Percentiles rank a stretch among this genome's conserved stretches.
Conservation (phyloP, 23 tunicate species). For the Botrylloides violaceus region DNA sequence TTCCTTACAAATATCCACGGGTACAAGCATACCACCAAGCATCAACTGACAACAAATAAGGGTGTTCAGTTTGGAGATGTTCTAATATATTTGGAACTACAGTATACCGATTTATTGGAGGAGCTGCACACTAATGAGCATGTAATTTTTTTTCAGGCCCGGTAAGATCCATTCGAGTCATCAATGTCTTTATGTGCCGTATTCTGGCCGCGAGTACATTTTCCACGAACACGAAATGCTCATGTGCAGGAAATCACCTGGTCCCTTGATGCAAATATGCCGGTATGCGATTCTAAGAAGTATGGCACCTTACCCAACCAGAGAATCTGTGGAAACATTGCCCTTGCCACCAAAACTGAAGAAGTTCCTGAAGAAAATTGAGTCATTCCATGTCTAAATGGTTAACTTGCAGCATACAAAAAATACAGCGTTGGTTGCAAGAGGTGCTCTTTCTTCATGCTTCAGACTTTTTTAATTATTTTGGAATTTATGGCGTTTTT, state of each 20-base stretch:
- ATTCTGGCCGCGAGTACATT: conserved; percentile 8
- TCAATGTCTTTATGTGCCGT: conserved; percentile 10
- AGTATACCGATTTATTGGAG: no score
- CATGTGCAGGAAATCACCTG: conserved; percentile 9
- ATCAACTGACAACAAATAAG: no score
- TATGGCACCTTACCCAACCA: background rate
- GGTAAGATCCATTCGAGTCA: conserved; percentile 14
- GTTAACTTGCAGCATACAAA: no score
- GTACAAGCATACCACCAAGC: no score
- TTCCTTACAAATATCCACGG: no score
- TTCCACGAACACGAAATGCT: conserved; percentile 12
- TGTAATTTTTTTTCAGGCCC: background rate
- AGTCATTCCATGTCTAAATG: background rate
- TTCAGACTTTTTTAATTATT: no score
- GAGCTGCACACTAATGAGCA: no score
- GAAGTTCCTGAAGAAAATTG: background rate
- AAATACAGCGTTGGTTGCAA: no score
- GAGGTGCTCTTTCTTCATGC: no score
- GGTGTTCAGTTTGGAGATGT: no score
- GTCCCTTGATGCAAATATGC: background rate
- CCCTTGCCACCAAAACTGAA: conserved; percentile 1
- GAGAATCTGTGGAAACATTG: background rate
- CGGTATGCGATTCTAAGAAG: background rate
- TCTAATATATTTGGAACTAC: no score
- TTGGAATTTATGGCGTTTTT: no score